Evolutionary conservation across 2,113 vertebrate genomes (phyloP), one percentile per base, ranked within the genome.

Genomic region (Cervus canadensis): DNA sequence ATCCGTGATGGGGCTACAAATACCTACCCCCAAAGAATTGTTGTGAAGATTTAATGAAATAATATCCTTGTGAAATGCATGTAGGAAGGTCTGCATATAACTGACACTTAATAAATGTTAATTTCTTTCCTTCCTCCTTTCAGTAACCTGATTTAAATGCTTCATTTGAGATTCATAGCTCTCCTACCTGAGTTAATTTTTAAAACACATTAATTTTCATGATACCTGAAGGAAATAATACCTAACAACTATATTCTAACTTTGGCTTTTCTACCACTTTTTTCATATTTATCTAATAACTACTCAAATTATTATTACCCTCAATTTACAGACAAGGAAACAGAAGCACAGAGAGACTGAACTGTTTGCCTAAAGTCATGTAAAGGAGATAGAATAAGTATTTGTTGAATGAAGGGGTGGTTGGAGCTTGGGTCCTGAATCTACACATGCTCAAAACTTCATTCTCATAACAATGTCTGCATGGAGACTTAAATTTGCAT

Each of bases 131-230:
- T 97, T 96, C 96, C 88, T 97, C 85, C 88, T 97, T 97, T 97
- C 97, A 96, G 91, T 97, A 96, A 98, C 97, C 96, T 98, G 96
- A 98, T 98, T 98, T 97, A 98, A 98, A 98, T 98, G 96, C 98
- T 98, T 98, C 97, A 98, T 97, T 98, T 97, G 96, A 97, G 97
- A 98, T 98, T 98, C 98, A 98, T 95, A 98, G 97, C 97, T 98
- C 95, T 97, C 95, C 96, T 98, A 98, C 97, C 96, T 97, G 96
- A 97, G 97, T 98, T 98, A 98, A 98, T 98, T 98, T 98, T 98
- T 98, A 98, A 98, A 98, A 98, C 96, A 97, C 98, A 98, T 97
- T 98, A 98, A 98, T 98, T 98, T 98, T 98, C 98, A 98, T 98
- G 97, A 96, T 97, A 97, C 97, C 97, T 97, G 97, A 98, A 98